phyloP scores from a whole-genome alignment of 2,113 vertebrate genomes.

The Calcarius ornatus region DNA sequence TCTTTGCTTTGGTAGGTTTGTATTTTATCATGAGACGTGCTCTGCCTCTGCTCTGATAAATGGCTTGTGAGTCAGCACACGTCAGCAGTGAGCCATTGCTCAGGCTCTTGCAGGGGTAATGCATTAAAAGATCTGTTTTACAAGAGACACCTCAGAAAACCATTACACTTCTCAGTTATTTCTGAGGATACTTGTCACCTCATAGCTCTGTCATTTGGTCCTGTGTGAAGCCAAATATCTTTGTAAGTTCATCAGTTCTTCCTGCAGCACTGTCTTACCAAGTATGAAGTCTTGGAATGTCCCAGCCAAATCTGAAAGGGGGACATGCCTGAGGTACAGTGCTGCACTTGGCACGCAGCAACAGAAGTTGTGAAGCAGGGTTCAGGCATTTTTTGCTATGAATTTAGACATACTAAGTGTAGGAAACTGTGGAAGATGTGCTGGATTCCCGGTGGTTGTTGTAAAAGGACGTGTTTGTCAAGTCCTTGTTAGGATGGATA shows the following conservation, averaged over 20 bases:
- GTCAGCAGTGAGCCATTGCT: neutral
- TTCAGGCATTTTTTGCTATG: neutral
- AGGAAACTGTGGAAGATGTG: neutral
- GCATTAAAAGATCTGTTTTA: neutral
- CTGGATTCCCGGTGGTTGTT: neutral
- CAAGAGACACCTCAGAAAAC: neutral
- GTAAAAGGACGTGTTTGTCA: neutral
- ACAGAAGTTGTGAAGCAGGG: neutral
- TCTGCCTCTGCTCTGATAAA: neutral
- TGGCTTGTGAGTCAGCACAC: neutral
- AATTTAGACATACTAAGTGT: neutral
- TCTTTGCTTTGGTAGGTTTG: neutral
- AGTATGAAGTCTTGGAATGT: neutral
- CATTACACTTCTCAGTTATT: neutral
- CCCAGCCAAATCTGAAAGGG: neutral
- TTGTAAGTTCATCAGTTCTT: neutral
- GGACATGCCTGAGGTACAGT: neutral
- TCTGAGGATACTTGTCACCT: neutral
- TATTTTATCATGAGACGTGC: neutral
- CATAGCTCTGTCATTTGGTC: neutral
- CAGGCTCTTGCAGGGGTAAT: neutral
- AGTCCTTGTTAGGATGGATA: neutral
- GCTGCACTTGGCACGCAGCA: neutral
- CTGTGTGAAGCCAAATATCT: neutral
- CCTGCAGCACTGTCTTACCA: neutral